phyloP scores from a whole-genome alignment of 2,888 invertebrate genomes.

The Blastobasis lacticolella region DNA sequence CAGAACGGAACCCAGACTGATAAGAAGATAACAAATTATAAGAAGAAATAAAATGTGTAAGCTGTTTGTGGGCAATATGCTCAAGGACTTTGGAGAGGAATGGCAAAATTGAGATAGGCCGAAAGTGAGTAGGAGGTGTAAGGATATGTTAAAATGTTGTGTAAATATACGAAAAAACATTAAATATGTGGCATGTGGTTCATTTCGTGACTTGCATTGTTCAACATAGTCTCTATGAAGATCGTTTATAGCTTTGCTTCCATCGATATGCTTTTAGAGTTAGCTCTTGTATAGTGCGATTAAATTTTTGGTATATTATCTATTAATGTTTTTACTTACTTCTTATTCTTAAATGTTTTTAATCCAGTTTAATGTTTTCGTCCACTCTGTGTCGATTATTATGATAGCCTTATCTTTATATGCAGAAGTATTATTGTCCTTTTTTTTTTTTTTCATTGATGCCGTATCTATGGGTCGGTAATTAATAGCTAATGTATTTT shows the following conservation, averaged over 20 bases:
- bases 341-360: too few relatives aligned
- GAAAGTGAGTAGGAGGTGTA: too few relatives aligned
- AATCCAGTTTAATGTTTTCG: constrained; percentile 8
- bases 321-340: constrained; percentile 9
- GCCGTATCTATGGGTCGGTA: constrained; percentile 16
- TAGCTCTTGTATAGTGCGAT: constrained; percentile 12
- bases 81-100: too few relatives aligned
- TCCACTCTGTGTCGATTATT: constrained; percentile 9
- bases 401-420: constrained; percentile 8
- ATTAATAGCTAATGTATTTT: constrained; percentile 14
- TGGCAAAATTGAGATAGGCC: too few relatives aligned
- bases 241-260: constrained; percentile 14
- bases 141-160: constrained; percentile 17
- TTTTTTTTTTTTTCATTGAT: constrained; percentile 13
- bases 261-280: constrained; percentile 14
- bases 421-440: constrained; percentile 2
- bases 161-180: constrained; percentile 20
- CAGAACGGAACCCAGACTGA: too few relatives aligned
- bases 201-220: constrained; percentile 9
- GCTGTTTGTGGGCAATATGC: too few relatives aligned
- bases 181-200: constrained; percentile 7
- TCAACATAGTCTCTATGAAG: constrained; percentile 17
- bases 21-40: too few relatives aligned
- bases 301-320: constrained; percentile 11
- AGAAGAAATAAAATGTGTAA: too few relatives aligned